A percentile compares a stretch with the other conserved stretches of the same genome.
Conservation (phyloP, 2,113 vertebrate species). For the Monarcha castaneiventris region DNA sequence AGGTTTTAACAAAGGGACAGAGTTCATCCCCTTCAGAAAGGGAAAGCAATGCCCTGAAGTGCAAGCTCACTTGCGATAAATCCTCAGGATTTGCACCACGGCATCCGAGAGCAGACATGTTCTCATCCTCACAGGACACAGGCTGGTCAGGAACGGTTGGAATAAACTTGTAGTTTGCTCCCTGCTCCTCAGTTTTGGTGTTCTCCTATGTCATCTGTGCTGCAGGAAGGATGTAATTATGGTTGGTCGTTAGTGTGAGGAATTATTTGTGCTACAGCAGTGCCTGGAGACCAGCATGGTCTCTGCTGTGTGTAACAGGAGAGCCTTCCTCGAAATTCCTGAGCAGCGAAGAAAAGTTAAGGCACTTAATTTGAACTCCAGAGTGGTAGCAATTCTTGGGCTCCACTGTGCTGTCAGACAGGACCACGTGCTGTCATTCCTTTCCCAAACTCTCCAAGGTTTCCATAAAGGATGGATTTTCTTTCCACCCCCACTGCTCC, state of each 20-base stretch:
- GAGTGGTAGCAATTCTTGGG: neutral
- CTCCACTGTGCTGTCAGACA: neutral
- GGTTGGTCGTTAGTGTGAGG: neutral
- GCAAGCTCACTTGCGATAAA: neutral
- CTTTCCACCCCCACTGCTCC: neutral
- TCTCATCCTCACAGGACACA: neutral
- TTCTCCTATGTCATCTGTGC: neutral
- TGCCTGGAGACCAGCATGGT: neutral
- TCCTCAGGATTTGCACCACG: neutral
- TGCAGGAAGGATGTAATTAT: constrained; percentile 54
- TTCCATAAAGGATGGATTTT: neutral
- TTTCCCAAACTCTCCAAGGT: neutral
- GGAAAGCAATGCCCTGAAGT: neutral
- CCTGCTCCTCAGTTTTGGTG: neutral
- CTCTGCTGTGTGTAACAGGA: constrained; percentile 13
- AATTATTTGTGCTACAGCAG: constrained; percentile 21
- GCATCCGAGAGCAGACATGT: neutral
- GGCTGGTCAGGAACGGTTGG: neutral
- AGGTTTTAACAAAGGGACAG: neutral
- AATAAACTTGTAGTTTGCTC: neutral
- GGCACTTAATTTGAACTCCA: neutral
- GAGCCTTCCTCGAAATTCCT: constrained; percentile 20
- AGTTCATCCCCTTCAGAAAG: neutral
- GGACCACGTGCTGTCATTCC: neutral
- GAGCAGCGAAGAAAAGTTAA: neutral